Base-by-base conservation (phyloP, 2,888 invertebrate genomes). In the Octonoba sinensis region DNA sequence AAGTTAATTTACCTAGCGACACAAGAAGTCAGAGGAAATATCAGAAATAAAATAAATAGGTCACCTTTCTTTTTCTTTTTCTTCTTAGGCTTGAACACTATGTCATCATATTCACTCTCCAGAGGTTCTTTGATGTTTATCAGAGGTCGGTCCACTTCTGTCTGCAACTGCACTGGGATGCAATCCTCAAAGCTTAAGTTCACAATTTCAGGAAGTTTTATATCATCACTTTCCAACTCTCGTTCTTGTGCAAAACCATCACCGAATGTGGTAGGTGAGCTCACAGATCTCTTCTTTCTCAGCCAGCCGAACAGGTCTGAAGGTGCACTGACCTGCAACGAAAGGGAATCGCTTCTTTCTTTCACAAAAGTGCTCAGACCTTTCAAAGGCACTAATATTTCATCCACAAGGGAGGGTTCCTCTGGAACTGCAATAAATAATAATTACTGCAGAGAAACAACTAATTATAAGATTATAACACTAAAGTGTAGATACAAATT, bases 81-180 rank as follows among this genome's bases (percentile, higher is more conserved):
- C 56, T 75, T 82, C 47, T 69, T 76, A 20, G 65, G 71, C 36
- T 66, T 82, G 44, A 62, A 82, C 13, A 82, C 82, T 72, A 82
- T 75, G 24, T 75, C 82, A 76, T 82, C 82, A 27, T 1, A 44
- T 46, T 75, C 82, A 44, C 36, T 64, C 47, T 22, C 18, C 20
- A 67, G 18, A 24, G 67, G 20, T 57, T 49, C n/a, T 51, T 49
- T 59, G 11, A 66, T 79, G 12, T 71, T 22, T 22, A 71, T 44
- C 65, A 36, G 27, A 57, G 71, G 65, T 44, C 46, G 46, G n/a
- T 24, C 18, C 8, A 27, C 18, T 22, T 22, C 20, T 18, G 60
- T 12, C 44, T 81, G 46, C 59, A 82, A 8, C 20, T 62, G 36
- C 2, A 82, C 24, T 8, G 74, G 49, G 22, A 51, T 36, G 11